These are phyloP conservation scores for Acanthurus tractus DNA, from an alignment of 2,797 vertebrate genomes.

Conservation along the genomic window DNA sequence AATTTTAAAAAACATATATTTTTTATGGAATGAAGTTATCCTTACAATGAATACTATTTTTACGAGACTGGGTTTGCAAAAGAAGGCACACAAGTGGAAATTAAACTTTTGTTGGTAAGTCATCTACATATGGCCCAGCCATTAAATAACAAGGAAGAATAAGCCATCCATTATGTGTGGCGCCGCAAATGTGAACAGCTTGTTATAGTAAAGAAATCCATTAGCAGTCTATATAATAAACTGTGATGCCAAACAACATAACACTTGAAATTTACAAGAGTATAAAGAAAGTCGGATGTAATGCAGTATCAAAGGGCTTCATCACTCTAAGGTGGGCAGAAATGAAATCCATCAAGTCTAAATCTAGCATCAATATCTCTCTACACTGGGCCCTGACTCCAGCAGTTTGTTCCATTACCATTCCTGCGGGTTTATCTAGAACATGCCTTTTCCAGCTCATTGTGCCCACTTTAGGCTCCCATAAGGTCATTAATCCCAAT, in stretches of 20 bases:
- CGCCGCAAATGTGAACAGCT: neutral
- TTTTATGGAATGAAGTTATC: neutral
- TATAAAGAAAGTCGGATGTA: conserved; percentile 27
- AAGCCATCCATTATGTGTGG: neutral
- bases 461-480: conserved; percentile 81
- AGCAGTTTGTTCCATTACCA: conserved; percentile 81
- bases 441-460: conserved; percentile 84
- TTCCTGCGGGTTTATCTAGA: conserved; percentile 77
- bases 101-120: neutral
- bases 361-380: conserved; percentile 69
- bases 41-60: neutral
- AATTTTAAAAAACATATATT: neutral
- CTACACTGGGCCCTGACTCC: conserved; percentile 58
- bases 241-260: conserved; percentile 22
- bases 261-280: conserved; percentile 6
- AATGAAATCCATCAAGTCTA: conserved; percentile 73
- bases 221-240: conserved; percentile 2
- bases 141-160: neutral
- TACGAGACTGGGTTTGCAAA: neutral
- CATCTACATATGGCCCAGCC: neutral
- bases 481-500: conserved; percentile 86
- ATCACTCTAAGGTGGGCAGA: conserved; percentile 52
- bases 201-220: conserved; percentile 1
- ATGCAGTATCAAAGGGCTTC: conserved; percentile 53
- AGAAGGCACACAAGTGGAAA: neutral